Base-by-base conservation (phyloP, 2,888 invertebrate genomes). In the Xestoiulus laeticollis region DNA sequence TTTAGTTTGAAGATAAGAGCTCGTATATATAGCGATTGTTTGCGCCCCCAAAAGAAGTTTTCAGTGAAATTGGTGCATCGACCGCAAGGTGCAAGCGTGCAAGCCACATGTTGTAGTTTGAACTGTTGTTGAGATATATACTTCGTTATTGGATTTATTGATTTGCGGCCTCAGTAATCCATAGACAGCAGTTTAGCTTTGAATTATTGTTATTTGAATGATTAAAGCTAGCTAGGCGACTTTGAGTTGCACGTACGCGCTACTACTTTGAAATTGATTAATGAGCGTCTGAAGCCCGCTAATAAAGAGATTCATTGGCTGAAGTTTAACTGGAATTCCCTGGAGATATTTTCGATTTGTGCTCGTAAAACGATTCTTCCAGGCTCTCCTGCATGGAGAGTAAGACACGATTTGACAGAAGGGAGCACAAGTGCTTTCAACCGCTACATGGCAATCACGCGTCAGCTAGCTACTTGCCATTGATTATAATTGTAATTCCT, bases 171-270 rank as follows among this genome's bases (percentile, higher is more conserved):
- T 19, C 22, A 19, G 59, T 68, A 68, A 68, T 68, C 59, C 59
- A 26, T 26, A 68, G 59, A 22, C 59, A 12, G 59, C 59, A 68
- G 59, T 68, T 68, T 68, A 68, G 59, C 59, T 68, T 22, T 68
- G 59, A 68, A 68, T 68, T 68, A 68, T 68, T 68, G 59, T 68
- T 68, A 68, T 68, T 68, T 68, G 59, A 68, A 68, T 68, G 22
- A 68, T 68, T 68, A 68, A 68, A 68, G 59, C 22, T 68, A 48
- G n/a, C n/a, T 48, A 68, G 59, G 59, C 59, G 59, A 22, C 8
- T n/a, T n/a, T 68, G 59, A 22, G 26, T 26, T 68, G 59, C n/a
- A 68, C 22, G 59, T 68, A 26, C 22, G 12, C n/a, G 22, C 12
- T 68, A 6, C 22, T 22, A 22, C 1, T 68, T 68, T 68, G 59